Evolutionary conservation across 2,888 invertebrate genomes (phyloP), one percentile per base, ranked within the genome.

Genomic region (Catonia carolina): DNA sequence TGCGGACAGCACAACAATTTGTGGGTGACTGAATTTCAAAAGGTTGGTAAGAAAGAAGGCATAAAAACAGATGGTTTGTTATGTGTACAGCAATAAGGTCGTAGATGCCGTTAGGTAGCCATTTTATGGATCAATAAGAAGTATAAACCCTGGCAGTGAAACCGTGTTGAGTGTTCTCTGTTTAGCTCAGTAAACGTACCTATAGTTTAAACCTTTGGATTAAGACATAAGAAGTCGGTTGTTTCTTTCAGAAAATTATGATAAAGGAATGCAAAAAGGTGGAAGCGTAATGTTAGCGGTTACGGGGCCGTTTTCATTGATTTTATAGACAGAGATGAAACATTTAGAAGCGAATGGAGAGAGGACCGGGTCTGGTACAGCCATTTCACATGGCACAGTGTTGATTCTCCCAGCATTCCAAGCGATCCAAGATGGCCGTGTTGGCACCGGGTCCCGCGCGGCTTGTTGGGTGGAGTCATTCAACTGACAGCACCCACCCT

Each of bases 91-190:
- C n/a, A n/a, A n/a, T n/a, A n/a, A n/a, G 27, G 27, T 27, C 27
- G 54, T 36, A 48, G 4, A 14, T 22, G 53, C 27, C 50, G 54
- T 58, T 58, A 54, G 35, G 54, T 54, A 37, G 53, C 58, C 58
- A 58, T 58, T 58, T 53, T 58, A 58, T 54, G 54, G 58, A 58
- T 58, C 58, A 42, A 58, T 58, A 58, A 57, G 51, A 37, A 51
- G 27, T 6, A 27, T 27, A 8, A 27, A 8, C 27, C 4, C 27
- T n/a, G 27, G 27, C 8, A 27, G 27, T 27, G 5, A 8, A 27
- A 8, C 8, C 27, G 27, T 6, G 27, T 8, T 8, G 27, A 27
- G 27, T 27, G 27, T 4, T 8, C 27, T 27, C 27, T 27, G 27
- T 27, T 27, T 27, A 27, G 4, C 27, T 27, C 27, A 8, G 27